These are phyloP conservation scores for Ammodytes marinus DNA, from an alignment of 2,113 vertebrate species.

Conservation along the genomic window DNA sequence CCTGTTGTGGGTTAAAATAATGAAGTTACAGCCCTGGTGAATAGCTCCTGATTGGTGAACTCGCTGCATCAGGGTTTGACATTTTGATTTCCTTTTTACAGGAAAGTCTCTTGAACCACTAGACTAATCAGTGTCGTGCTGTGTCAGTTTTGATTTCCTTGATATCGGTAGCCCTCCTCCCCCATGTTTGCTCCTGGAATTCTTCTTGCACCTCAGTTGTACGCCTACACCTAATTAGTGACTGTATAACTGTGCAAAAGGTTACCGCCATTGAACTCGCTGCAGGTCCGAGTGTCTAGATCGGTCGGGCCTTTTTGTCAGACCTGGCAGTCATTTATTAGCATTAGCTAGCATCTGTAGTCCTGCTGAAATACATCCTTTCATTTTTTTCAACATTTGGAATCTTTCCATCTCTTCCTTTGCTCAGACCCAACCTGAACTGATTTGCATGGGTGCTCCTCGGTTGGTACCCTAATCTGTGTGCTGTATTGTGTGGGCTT, in stretches of 20 bases:
- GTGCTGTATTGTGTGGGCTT: slow-evolving; percentile 72
- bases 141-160: slow-evolving; percentile 40
- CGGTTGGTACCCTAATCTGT: slow-evolving; percentile 67
- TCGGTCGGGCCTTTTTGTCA: slow-evolving; percentile 49
- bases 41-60: not conserved
- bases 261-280: slow-evolving; percentile 19
- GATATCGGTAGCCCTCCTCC: not conserved
- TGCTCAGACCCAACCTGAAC: slow-evolving; percentile 55
- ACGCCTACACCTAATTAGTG: slow-evolving; percentile 24
- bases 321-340: slow-evolving; percentile 76
- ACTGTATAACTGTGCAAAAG: slow-evolving; percentile 31
- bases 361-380: slow-evolving; percentile 73
- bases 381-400: slow-evolving; percentile 52
- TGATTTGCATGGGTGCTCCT: slow-evolving; percentile 71
- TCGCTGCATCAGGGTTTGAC: slow-evolving; percentile 17
- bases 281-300: slow-evolving; percentile 51
- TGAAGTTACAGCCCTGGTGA: not conserved
- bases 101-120: slow-evolving; percentile 16
- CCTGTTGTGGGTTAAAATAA: no score
- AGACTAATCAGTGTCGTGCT: slow-evolving; percentile 35
- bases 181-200: not conserved
- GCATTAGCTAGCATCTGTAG: slow-evolving; percentile 76
- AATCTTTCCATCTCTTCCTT: slow-evolving; percentile 51
- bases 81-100: not conserved
- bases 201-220: slow-evolving; percentile 1